Evolutionary conservation across 2,797 vertebrate species (phyloP), one percentile per base, ranked within the genome.

Genomic region (Sorex maritimensis): DNA sequence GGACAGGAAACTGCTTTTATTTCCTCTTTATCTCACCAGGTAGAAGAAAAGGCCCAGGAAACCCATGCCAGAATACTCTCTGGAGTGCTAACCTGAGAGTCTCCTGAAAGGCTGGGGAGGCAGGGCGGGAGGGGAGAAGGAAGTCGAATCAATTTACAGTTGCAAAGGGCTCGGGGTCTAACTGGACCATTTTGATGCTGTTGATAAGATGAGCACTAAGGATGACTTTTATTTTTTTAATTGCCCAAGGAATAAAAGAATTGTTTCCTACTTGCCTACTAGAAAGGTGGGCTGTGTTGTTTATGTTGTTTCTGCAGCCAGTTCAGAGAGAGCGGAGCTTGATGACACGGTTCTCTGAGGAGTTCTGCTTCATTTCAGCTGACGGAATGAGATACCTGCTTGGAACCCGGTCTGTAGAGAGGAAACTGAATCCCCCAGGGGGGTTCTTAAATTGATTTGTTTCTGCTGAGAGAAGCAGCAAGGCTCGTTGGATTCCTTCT

Each of bases 161-260:
- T 72, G 10, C 23, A 79, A 81, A 75, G 61, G 79, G 28, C 41
- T 77, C 75, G 86, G 30, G 80, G 30, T 92, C n/a, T 93, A 82
- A 84, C 81, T 21, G 61, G 81, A 78, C 77, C 49, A 14, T 63
- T 71, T 26, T 88, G 14, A 63, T 94, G 46, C 86, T 91, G 86
- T 63, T 81, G 15, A 86, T 28, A 34, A 73, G 41, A 61, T 44
- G 61, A 91, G 13, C 12, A 72, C 49, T 72, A 44, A 44, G 41
- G 41, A 44, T 44, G 41, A 44, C 41, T 44, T 44, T 44, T 44
- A 5, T 71, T 69, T 34, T 26, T 87, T 94, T 95, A 72, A 95
- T 72, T 92, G 89, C 81, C 65, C 41, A 89, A 84, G 13, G 52
- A 94, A 91, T 91, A 89, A 94, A 93, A 26, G 28, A 67, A 90